Base-by-base conservation (phyloP, 2,888 invertebrate species). In the Myopa testacea region DNA sequence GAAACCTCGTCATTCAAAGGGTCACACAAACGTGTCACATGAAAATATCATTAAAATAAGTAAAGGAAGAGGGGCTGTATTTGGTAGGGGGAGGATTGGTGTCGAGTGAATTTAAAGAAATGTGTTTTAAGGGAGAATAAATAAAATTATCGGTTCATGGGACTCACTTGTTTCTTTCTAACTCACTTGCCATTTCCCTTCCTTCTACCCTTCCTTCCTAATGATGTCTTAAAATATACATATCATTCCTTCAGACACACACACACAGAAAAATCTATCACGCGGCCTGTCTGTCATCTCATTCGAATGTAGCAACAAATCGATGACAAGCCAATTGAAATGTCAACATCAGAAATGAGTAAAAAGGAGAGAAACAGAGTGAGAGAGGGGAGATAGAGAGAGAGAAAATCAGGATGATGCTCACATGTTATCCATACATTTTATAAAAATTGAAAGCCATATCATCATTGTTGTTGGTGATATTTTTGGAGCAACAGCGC, bases 291-390 rank as follows among this genome's bases (percentile, higher is more conserved):
- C 16, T 74, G 65, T 50, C 65, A 74, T 40, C 65, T 65, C 63
- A 65, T 52, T 65, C 65, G n/a, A 16, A 37, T 65, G 63, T 75
- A 40, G 60, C 26, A 40, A 75, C 60, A 69, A 68, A 75, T 75
- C 75, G 75, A 75, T 69, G 75, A 69, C 75, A 75, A 75, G 58
- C 40, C 69, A 69, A 75, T 75, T 45, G 38, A 60, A 69, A 68
- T 69, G 75, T 75, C 69, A 60, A 45, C 37, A 50, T 45, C 26
- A 1, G n/a, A 50, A 67, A 71, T 55, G 58, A 37, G 37, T 67
- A 19, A 12, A 62, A 73, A 73, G 62, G 45, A 73, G 45, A 10
- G 45, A 26, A 26, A 26, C 26, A n/a, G 40, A 40, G 8, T 40
- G 40, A 40, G 8, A 8, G 8, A 8, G 40, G 40, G 40, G 40